Percentiles rank a stretch among this genome's conserved stretches.
phyloP scores from a whole-genome alignment of 2,888 invertebrate species.

The Agrotis exclamationis region DNA sequence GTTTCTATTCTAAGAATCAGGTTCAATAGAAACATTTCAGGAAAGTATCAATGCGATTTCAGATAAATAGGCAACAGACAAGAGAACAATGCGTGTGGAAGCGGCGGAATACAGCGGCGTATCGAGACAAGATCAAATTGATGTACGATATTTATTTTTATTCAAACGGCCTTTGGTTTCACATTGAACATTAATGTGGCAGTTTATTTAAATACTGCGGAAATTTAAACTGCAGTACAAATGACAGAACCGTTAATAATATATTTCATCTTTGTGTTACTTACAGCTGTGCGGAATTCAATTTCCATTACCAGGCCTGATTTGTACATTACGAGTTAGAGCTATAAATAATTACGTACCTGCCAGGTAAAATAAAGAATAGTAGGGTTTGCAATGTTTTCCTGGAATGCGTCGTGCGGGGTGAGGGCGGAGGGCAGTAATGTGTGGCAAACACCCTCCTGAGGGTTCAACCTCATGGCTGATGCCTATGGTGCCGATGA shows the following conservation, averaged over 20 bases:
- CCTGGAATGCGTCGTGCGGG: constrained; percentile 83
- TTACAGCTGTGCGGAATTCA: constrained; percentile 34
- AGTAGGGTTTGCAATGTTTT: constrained; percentile 80
- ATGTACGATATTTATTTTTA: constrained; percentile 48
- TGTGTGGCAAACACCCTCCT: constrained; percentile 85
- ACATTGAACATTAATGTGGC: constrained; percentile 28
- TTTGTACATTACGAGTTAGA: constrained; percentile 53
- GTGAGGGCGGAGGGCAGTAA: constrained; percentile 80
- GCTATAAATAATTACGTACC: constrained; percentile 65
- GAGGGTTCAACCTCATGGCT: constrained; percentile 86
- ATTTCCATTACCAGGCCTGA: constrained; percentile 37
- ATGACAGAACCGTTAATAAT: constrained; percentile 5
- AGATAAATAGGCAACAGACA: constrained; percentile 71
- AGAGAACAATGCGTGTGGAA: constrained; percentile 61
- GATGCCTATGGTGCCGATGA: constrained; percentile 89
- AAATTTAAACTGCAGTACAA: constrained; percentile 21
- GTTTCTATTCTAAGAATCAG: constrained; percentile 79
- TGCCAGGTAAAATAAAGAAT: constrained; percentile 82
- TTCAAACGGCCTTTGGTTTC: constrained; percentile 23
- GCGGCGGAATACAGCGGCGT: constrained; percentile 51
- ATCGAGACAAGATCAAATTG: constrained; percentile 56
- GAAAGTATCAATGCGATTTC: constrained; percentile 75
- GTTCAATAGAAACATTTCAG: constrained; percentile 76
- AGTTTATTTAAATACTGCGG: constrained; percentile 19
- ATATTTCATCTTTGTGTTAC: constrained; percentile 14